These are phyloP conservation scores for Sylvietta virens DNA, from an alignment of 2,113 vertebrate species.

Conservation along the genomic window DNA sequence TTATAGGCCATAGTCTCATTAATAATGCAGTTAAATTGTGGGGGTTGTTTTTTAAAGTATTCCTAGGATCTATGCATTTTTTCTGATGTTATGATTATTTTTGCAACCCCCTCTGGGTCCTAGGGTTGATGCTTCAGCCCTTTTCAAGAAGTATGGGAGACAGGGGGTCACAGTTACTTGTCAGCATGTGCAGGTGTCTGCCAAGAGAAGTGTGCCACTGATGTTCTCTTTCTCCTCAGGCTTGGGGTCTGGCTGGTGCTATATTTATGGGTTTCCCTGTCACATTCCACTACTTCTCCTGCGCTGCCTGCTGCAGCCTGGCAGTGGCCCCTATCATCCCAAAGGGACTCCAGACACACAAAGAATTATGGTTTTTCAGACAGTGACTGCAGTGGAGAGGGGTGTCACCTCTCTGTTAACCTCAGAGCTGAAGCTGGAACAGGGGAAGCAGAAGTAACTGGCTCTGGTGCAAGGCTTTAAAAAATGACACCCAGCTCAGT, in stretches of 20 bases:
- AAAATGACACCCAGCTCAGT: not conserved
- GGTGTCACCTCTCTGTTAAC: not conserved
- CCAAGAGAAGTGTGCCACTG: not conserved
- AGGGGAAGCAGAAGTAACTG: not conserved
- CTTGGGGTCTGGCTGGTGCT: not conserved
- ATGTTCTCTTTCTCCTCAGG: not conserved
- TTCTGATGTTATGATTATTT: not conserved
- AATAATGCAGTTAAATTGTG: not conserved
- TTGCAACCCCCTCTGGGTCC: not conserved
- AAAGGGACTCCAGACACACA: not conserved
- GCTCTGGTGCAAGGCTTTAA: not conserved
- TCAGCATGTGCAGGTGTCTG: not conserved
- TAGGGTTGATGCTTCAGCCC: not conserved
- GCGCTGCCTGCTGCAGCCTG: not conserved
- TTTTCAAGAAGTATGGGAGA: not conserved
- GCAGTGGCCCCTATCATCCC: not conserved
- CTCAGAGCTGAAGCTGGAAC: not conserved
- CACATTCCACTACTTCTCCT: not conserved
- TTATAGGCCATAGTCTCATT: not conserved
- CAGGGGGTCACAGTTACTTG: not conserved
- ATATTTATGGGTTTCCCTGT: not conserved
- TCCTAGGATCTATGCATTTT: not conserved
- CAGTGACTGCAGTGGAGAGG: no score
- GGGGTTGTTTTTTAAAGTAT: not conserved
- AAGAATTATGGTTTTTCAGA: not conserved